Evolutionary conservation across 2,797 vertebrate species (phyloP).

Genomic region (Anolis apletophallus): DNA sequence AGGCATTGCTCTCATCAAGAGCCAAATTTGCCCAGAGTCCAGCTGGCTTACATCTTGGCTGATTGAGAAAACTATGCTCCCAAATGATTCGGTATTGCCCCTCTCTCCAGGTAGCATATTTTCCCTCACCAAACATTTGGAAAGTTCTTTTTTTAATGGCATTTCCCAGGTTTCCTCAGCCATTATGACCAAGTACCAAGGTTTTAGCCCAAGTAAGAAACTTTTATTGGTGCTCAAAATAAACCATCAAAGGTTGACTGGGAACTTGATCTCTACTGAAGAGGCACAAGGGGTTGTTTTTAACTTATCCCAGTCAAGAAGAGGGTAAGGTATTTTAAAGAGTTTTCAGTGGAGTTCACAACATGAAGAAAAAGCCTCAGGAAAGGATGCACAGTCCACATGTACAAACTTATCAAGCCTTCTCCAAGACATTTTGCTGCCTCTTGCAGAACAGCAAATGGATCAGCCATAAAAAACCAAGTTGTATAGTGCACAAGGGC

Average conservation of each 20-base stretch:
- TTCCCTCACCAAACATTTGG: background rate
- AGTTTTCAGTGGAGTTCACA: too few species aligned
- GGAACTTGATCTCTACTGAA: background rate
- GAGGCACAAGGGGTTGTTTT: background rate
- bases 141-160: too few species aligned
- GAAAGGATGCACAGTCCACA: background rate
- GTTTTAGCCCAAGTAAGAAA: too few species aligned
- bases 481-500: too few species aligned
- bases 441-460: too few species aligned
- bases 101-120: background rate
- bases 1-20: constrained; percentile 50
- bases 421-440: too few species aligned
- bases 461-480: too few species aligned
- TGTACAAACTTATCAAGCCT: too few species aligned
- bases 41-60: constrained; percentile 56
- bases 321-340: too few species aligned
- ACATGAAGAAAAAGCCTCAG: background rate
- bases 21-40: constrained; percentile 48
- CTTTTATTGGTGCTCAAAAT: too few species aligned
- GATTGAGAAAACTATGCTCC: background rate
- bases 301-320: background rate
- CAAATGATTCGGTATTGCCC: background rate
- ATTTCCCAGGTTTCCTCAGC: too few species aligned
- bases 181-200: too few species aligned
- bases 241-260: background rate